Evolutionary conservation across 1,140 invertebrate species (phyloP), one percentile per base, ranked within the genome.

Genomic region (Patella vulgata): DNA sequence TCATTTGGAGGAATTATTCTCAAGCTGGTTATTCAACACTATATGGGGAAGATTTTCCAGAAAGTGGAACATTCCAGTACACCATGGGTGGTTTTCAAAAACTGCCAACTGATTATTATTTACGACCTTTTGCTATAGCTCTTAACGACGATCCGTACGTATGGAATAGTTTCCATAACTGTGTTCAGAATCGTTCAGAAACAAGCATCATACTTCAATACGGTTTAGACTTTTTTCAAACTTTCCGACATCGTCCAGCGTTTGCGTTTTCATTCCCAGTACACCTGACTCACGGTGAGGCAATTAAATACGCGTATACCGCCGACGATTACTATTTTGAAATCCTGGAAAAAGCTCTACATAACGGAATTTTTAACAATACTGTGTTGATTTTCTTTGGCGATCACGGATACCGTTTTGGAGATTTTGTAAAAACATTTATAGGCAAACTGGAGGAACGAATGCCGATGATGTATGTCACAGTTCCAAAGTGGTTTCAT

Each of bases 361-460:
- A 74, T 8, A 60, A 65, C 28, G 65, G 71, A 14, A 68, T 73
- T 42, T 69, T 88, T 0, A 81, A 87, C 36, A 84, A 88, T 67
- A 89, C 89, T 0, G 79, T 88, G 0, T 79, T 97, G 0, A 86
- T 97, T 27, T 88, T 97, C 19, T 86, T 95, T 67, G 95, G 94
- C 73, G 96, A 98, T 82, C 96, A 98, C 80, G 96, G 96, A 68
- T 90, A 95, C 74, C 83, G 96, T 28, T 97, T 92, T 86, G 95
- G 95, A 2, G 85, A 86, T 2, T 89, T 94, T 19, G 80, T 92
- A 21, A 80, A 88, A 69, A 96, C 94, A 0, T 91, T 91, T 78
- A 89, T 87, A 54, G 96, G 96, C 0, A 90, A 92, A 79, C 86
- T 96, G 60, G 96, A 98, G 82, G 95, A 97, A 78, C 84, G 94